Conservation (phyloP, 2,113 vertebrate genomes). For the Pygathrix nemaeus region DNA sequence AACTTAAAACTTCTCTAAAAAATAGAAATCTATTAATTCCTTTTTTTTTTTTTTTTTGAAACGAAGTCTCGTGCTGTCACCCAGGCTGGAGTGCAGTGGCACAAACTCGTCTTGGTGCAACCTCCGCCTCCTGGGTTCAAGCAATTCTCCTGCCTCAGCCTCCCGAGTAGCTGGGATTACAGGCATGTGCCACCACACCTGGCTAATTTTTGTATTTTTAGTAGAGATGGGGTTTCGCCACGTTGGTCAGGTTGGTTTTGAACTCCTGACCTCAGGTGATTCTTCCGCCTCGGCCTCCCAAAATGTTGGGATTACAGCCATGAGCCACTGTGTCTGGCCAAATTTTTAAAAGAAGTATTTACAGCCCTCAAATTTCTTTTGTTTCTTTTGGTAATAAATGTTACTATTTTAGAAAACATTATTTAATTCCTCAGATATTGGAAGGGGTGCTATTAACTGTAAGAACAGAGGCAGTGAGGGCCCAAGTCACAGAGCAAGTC, state of each 20-base stretch:
- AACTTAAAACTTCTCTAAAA: neutral
- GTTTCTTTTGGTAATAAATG: neutral
- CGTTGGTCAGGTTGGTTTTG: neutral
- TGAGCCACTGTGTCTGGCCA: neutral
- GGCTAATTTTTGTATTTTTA: neutral
- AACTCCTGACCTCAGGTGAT: neutral
- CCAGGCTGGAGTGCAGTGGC: neutral
- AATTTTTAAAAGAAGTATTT: neutral
- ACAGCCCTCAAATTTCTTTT: neutral
- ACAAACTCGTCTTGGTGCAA: neutral
- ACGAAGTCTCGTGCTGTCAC: rapidly evolving
- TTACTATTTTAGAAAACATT: neutral
- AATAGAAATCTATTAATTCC: neutral
- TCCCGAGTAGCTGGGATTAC: neutral
- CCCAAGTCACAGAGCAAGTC: rapidly evolving
- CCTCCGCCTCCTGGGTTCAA: neutral
- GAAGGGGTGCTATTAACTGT: rapidly evolving
- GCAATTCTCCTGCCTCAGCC: too few relatives aligned
- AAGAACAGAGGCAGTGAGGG: neutral
- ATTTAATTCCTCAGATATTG: neutral
- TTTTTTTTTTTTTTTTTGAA: neutral
- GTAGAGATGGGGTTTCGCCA: neutral
- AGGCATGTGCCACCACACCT: neutral
- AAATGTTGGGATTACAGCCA: neutral
- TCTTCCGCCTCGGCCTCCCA: neutral